Conservation (phyloP, 2,113 vertebrate species). For the Aspidoscelis tigris region DNA sequence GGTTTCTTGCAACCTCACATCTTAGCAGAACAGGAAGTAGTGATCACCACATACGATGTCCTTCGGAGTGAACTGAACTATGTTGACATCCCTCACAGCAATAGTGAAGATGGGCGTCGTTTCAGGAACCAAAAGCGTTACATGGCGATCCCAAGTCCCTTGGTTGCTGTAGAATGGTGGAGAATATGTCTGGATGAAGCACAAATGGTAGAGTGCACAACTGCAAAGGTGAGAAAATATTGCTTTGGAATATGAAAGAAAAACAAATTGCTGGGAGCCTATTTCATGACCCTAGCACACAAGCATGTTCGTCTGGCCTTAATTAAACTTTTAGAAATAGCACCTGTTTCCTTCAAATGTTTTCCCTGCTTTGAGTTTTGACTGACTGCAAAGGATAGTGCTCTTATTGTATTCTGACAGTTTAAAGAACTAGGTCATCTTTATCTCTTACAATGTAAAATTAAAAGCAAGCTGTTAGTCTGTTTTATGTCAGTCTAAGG, state of each 20-base stretch:
- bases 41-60: slow-evolving; percentile 97
- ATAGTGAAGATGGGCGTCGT: slow-evolving; percentile 92
- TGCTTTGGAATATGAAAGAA: slow-evolving; percentile 9
- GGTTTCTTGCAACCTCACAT: slow-evolving; percentile 95
- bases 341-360: slow-evolving; percentile 22
- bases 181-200: slow-evolving; percentile 97
- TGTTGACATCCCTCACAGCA: slow-evolving; percentile 95
- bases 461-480: slow-evolving; percentile 40
- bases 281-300: neutral
- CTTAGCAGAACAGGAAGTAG: slow-evolving; percentile 95
- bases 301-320: slow-evolving; percentile 19
- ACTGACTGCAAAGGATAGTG: slow-evolving; percentile 28
- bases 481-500: slow-evolving; percentile 43
- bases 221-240: slow-evolving; percentile 84
- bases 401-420: slow-evolving; percentile 48
- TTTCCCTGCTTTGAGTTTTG: slow-evolving; percentile 45
- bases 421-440: slow-evolving; percentile 58
- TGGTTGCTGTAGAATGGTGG: slow-evolving; percentile 99
- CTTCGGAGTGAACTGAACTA: slow-evolving; percentile 95
- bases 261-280: neutral
- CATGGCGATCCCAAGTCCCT: slow-evolving; percentile 97
- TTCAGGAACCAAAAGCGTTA: slow-evolving; percentile 97
- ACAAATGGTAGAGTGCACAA: slow-evolving; percentile 97
- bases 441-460: slow-evolving; percentile 24
- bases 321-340: slow-evolving; percentile 42